These are phyloP conservation scores for Phyto melanocephala DNA, from an alignment of 2,888 invertebrate genomes.

Conservation along the genomic window DNA sequence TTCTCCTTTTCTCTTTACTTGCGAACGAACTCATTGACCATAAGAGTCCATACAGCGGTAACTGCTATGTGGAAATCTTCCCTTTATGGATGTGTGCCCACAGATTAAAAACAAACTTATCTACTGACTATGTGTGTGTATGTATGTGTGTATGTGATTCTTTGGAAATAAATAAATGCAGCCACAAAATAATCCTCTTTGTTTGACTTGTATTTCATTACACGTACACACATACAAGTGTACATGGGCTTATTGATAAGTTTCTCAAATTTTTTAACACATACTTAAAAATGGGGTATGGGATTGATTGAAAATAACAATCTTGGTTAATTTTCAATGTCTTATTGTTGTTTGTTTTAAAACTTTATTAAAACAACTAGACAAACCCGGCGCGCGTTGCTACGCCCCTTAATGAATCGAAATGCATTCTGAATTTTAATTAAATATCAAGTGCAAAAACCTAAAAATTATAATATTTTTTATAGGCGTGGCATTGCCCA, in stretches of 20 bases:
- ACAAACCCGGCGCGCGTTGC: no score
- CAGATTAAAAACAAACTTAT: slow-evolving; percentile 7
- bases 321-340: no score
- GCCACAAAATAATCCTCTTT: slow-evolving; percentile 18
- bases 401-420: no score
- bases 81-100: slow-evolving; percentile 30
- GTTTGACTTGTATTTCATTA: slow-evolving; percentile 8
- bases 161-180: slow-evolving; percentile 16
- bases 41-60: slow-evolving; percentile 14
- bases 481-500: no score
- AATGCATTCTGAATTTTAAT: no score
- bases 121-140: not conserved
- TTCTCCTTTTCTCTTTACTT: slow-evolving; percentile 20
- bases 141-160: not conserved
- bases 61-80: slow-evolving; percentile 21
- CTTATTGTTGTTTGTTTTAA: no score
- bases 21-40: slow-evolving; percentile 29
- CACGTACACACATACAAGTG: no score
- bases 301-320: no score
- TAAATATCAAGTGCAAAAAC: no score
- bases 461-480: no score
- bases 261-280: not conserved
- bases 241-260: not conserved
- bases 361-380: no score
- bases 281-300: no score